phyloP scores from a whole-genome alignment of 1,140 invertebrate genomes.

The Trichonephila clavata region DNA sequence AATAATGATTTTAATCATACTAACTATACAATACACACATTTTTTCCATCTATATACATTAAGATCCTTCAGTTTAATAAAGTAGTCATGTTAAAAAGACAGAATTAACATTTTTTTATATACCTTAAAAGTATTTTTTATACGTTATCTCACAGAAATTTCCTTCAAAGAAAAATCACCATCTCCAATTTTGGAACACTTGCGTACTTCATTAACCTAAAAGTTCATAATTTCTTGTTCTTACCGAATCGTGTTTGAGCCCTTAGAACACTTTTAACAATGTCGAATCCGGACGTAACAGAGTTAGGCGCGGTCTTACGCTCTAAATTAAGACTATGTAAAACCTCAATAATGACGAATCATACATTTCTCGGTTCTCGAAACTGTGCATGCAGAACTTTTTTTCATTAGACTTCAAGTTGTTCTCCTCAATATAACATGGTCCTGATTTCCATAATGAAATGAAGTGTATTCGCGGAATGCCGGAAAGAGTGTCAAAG shows the following conservation, averaged over 20 bases:
- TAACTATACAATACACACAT: too few species aligned
- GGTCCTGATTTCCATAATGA: conserved; percentile 20
- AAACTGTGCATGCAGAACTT: neutral
- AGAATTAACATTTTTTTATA: too few species aligned
- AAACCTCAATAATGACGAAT: conserved; percentile 4
- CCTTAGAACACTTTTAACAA: neutral
- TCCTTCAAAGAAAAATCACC: too few species aligned
- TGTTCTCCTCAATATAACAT: conserved; percentile 3
- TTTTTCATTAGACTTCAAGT: neutral
- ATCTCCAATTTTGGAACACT: neutral
- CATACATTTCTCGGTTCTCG: neutral
- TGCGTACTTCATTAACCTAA: neutral
- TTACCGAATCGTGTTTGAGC: neutral
- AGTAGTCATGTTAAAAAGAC: too few species aligned
- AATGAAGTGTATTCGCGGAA: neutral
- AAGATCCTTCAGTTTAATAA: too few species aligned
- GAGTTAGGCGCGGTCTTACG: conserved; percentile 7
- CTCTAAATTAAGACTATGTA: conserved; percentile 32
- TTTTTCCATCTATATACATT: too few species aligned
- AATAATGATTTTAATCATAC: too few species aligned
- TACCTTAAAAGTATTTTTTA: too few species aligned
- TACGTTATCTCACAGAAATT: too few species aligned
- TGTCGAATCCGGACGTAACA: conserved; percentile 1
- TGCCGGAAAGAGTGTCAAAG: conserved; percentile 7
- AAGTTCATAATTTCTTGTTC: conserved; percentile 16